Conservation (phyloP, 2,113 vertebrate species). For the Cinclus mexicanus region DNA sequence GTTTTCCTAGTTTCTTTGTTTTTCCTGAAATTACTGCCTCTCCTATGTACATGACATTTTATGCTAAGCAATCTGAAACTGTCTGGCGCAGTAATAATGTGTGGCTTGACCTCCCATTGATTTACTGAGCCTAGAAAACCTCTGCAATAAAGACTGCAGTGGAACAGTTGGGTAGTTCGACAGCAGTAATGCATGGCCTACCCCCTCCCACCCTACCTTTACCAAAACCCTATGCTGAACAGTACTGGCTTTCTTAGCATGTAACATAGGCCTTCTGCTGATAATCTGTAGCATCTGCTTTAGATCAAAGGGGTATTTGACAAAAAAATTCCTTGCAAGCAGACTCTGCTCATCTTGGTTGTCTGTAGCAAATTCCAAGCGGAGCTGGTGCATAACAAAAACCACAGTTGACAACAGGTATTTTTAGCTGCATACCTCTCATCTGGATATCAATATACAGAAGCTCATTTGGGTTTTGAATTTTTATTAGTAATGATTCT, state of each 20-base stretch:
- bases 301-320: not conserved
- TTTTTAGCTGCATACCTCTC: not conserved
- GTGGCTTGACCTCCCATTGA: not conserved
- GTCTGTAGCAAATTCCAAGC: not conserved
- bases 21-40: not conserved
- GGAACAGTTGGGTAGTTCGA: not conserved
- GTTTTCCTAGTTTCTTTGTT: not conserved
- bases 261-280: not conserved
- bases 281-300: slow-evolving; percentile 40
- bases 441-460: not conserved
- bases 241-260: not conserved
- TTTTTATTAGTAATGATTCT: not conserved
- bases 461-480: not conserved
- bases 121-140: not conserved
- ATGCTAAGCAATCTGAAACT: not conserved
- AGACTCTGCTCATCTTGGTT: not conserved
- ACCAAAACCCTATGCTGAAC: not conserved
- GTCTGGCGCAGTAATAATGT: not conserved
- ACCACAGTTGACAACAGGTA: not conserved
- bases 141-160: not conserved
- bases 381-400: not conserved
- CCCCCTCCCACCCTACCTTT: not conserved
- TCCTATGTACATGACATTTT: not conserved
- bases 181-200: not conserved
- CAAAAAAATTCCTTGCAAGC: not conserved